phyloP scores from a whole-genome alignment of 2,113 vertebrate genomes.

The Cygnus buccinator region DNA sequence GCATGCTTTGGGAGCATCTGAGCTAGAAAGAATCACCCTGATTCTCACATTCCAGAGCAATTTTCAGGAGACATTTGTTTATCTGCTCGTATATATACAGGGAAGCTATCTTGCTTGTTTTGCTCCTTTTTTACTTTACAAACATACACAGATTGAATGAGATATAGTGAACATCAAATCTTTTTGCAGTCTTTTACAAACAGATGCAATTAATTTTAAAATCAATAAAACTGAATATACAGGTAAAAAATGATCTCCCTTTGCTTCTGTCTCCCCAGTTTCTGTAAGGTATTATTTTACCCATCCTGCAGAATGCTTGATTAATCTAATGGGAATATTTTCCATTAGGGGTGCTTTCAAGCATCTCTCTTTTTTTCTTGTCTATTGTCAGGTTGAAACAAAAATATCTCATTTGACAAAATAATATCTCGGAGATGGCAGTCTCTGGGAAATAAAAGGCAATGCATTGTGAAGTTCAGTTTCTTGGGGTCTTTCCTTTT shows the following conservation, averaged over 20 bases:
- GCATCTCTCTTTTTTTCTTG: neutral
- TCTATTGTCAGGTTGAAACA: neutral
- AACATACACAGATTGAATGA: neutral
- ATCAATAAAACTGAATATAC: neutral
- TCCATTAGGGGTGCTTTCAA: neutral
- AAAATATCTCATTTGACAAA: constrained; percentile 3
- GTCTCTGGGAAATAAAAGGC: neutral
- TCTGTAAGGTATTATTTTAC: neutral
- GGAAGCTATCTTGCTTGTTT: neutral
- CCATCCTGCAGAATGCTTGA: constrained; percentile 4
- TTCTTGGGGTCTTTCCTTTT: constrained; percentile 36
- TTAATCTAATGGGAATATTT: constrained; percentile 46
- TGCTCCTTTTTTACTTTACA: neutral
- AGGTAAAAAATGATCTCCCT: constrained; percentile 8
- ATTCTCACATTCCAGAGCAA: neutral
- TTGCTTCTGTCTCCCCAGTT: neutral
- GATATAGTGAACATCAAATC: neutral
- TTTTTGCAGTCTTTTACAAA: neutral
- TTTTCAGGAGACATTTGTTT: neutral
- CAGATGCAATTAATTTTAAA: constrained; percentile 1
- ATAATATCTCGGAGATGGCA: neutral
- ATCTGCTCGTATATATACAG: neutral
- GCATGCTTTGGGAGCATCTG: neutral
- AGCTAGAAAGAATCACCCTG: neutral
- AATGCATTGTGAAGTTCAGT: neutral